Evolutionary conservation across 2,113 vertebrate species (phyloP).

Genomic region (Pangasianodon gigas): DNA sequence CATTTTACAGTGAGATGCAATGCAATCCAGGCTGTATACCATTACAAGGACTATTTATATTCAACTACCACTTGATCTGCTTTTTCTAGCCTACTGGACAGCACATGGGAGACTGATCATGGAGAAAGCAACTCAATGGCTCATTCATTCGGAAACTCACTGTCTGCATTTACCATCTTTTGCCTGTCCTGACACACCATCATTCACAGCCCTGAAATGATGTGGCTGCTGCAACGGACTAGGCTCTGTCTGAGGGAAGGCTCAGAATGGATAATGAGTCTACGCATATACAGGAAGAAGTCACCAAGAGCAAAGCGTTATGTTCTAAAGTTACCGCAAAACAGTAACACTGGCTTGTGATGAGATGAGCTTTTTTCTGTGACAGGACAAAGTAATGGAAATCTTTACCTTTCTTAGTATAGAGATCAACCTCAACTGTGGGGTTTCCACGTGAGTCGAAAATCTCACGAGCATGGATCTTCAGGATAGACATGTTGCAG

Average conservation of each 20-base stretch:
- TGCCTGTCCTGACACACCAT: not conserved
- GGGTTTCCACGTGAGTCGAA: constrained; percentile 99
- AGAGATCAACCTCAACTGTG: constrained; percentile 94
- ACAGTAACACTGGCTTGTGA: not conserved
- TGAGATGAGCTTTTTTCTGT: not conserved
- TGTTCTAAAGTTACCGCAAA: not conserved
- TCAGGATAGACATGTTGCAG: constrained; percentile 88
- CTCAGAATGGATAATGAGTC: not conserved
- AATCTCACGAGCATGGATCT: constrained; percentile 89
- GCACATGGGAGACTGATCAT: constrained; percentile 31
- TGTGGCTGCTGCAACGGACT: not conserved
- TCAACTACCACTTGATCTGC: constrained; percentile 58
- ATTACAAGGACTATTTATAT: constrained; percentile 71
- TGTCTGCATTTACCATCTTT: not conserved
- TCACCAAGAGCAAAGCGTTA: not conserved
- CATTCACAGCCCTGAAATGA: not conserved
- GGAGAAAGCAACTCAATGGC: constrained; percentile 5
- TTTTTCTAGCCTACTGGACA: constrained; percentile 41
- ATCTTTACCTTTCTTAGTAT: constrained; percentile 85
- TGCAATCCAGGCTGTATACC: constrained; percentile 51
- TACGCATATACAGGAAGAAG: not conserved
- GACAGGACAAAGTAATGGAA: not conserved
- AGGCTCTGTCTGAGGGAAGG: not conserved
- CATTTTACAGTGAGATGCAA: constrained; percentile 54
- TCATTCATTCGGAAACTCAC: constrained; percentile 18